A percentile compares a stretch with the other conserved stretches of the same genome.
These are phyloP conservation scores for Popillia japonica DNA, from an alignment of 1,140 invertebrate species.

Conservation along the genomic window DNA sequence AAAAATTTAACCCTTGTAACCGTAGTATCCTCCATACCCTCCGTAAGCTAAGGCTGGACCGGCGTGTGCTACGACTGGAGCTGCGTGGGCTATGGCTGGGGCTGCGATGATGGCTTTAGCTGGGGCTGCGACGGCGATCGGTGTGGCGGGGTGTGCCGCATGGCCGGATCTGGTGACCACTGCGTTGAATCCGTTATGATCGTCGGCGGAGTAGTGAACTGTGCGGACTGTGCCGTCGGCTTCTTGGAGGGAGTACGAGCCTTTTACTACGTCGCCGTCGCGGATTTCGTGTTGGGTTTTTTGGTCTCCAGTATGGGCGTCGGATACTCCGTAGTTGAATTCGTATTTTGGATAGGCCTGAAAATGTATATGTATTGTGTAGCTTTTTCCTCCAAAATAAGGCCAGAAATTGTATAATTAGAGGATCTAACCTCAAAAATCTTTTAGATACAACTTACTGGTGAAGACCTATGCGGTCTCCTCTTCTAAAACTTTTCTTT, in stretches of 20 bases:
- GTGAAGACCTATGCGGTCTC: too few relatives aligned
- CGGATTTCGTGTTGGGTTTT: conserved; percentile 38
- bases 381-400: too few relatives aligned
- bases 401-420: too few relatives aligned
- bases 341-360: conserved; percentile 35
- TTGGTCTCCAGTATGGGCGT: conserved; percentile 28
- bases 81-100: conserved; percentile 27
- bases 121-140: conserved; percentile 9
- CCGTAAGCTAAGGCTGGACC: conserved; percentile 21
- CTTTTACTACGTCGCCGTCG: conserved; percentile 36
- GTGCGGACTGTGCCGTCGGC: conserved; percentile 27
- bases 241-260: conserved; percentile 35
- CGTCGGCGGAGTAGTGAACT: conserved; percentile 29
- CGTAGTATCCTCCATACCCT: conserved; percentile 2
- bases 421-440: too few relatives aligned
- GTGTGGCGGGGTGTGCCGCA: conserved; percentile 41
- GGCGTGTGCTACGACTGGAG: conserved; percentile 4
- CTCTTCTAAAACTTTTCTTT: too few relatives aligned
- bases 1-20: conserved; percentile 34
- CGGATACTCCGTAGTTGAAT: conserved; percentile 32
- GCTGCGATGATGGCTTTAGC: conserved; percentile 30
- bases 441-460: too few relatives aligned
- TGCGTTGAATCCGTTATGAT: conserved; percentile 45
- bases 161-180: conserved; percentile 43
- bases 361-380: neutral